Evolutionary conservation across 1,140 invertebrate species (phyloP).

Genomic region (Leptinotarsa defecta): DNA sequence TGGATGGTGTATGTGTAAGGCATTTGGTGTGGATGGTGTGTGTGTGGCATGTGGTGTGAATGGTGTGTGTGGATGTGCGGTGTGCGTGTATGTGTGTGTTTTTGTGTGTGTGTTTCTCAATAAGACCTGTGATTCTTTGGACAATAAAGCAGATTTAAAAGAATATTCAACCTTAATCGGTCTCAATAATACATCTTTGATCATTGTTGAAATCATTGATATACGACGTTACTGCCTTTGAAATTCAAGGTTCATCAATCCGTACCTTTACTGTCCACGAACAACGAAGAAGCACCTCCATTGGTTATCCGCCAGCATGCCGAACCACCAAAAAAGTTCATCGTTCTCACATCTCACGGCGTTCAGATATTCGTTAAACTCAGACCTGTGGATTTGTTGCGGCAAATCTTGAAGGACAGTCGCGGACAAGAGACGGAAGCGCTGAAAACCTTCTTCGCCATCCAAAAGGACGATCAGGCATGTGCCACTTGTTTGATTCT

Average conservation of each 20-base stretch:
- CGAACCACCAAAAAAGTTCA: conserved; percentile 75
- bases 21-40: no score
- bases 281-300: conserved; percentile 53
- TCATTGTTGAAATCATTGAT: no score
- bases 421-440: conserved; percentile 83
- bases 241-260: conserved; percentile 30
- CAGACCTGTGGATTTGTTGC: conserved; percentile 83
- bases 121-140: no score
- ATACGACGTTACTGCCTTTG: no score
- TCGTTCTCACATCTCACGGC: conserved; percentile 85
- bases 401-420: conserved; percentile 78
- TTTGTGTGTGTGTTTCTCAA: no score
- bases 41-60: no score
- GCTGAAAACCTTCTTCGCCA: conserved; percentile 83
- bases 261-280: conserved; percentile 11
- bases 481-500: conserved; percentile 87
- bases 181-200: no score
- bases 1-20: no score
- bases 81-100: no score
- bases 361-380: conserved; percentile 82
- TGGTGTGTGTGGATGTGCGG: no score
- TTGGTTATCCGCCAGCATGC: conserved; percentile 77
- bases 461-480: conserved; percentile 81
- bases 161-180: no score
- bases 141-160: no score